phyloP scores from a whole-genome alignment of 2,797 vertebrate genomes.

The Catostomus latipinnis region DNA sequence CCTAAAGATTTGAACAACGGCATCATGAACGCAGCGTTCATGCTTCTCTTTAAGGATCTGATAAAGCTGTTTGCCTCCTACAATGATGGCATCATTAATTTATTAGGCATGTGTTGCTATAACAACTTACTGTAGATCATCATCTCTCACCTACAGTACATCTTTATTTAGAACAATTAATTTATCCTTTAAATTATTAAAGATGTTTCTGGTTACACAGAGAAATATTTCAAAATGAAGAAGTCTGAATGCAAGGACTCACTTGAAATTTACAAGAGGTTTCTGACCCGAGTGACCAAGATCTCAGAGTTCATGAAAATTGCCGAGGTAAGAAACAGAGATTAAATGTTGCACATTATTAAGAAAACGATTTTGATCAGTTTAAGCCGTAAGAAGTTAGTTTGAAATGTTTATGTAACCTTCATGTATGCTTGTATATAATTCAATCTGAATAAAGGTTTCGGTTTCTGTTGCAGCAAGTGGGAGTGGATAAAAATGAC shows the following conservation, averaged over 20 bases:
- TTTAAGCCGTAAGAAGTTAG: no score
- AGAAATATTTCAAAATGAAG: slow-evolving; percentile 99
- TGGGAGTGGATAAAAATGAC: slow-evolving; percentile 99
- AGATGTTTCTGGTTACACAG: slow-evolving; percentile 67
- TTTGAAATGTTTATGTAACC: neutral
- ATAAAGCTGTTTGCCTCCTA: slow-evolving; percentile 99
- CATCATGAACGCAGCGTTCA: slow-evolving; percentile 95
- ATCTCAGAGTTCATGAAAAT: slow-evolving; percentile 99
- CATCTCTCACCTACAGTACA: neutral
- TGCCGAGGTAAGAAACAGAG: slow-evolving; percentile 84
- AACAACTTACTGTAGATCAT: neutral
- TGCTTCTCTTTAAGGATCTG: slow-evolving; percentile 99
- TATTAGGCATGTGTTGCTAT: slow-evolving; percentile 84
- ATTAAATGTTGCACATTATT: no score
- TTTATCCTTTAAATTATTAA: neutral
- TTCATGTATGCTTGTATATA: slow-evolving; percentile 47
- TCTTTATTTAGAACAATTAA: neutral
- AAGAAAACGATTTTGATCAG: no score
- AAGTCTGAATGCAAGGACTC: slow-evolving; percentile 98
- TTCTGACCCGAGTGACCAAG: slow-evolving; percentile 96
- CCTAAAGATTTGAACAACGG: slow-evolving; percentile 98
- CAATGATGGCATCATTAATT: slow-evolving; percentile 98
- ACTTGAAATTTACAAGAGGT: slow-evolving; percentile 98
- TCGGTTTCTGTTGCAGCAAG: slow-evolving; percentile 83
- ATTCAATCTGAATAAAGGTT: slow-evolving; percentile 34